A percentile compares a stretch with the other conserved stretches of the same genome.
Conservation (phyloP, 2,888 invertebrate genomes). For the Chorisops tibialis region DNA sequence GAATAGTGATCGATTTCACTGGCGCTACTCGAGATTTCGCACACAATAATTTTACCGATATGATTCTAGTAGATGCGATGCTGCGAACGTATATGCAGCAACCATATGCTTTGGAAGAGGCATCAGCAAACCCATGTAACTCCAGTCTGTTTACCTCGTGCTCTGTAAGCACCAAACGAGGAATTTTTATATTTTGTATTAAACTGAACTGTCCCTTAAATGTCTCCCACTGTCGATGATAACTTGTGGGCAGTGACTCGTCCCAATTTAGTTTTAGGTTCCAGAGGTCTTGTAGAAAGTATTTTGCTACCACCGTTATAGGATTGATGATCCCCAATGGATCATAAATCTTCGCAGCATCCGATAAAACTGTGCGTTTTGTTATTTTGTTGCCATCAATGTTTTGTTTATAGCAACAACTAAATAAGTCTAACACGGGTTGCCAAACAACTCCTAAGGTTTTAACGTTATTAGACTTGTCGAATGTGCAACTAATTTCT, state of each 20-base stretch:
- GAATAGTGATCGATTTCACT: slow-evolving; percentile 34
- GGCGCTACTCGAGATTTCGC: slow-evolving; percentile 30
- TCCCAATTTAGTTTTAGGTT: slow-evolving; percentile 27
- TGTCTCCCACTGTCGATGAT: slow-evolving; percentile 15
- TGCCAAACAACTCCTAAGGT: slow-evolving; percentile 29
- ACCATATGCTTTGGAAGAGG: slow-evolving; percentile 25
- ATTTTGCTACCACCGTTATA: slow-evolving; percentile 27
- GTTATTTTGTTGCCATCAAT: no score
- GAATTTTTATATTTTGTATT: slow-evolving; percentile 17
- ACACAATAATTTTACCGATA: neutral
- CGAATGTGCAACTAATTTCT: neutral
- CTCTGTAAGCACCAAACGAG: slow-evolving; percentile 19
- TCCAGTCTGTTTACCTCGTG: neutral
- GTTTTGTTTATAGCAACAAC: no score
- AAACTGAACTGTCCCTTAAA: neutral
- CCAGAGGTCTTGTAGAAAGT: slow-evolving; percentile 32
- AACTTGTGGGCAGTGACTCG: slow-evolving; percentile 18
- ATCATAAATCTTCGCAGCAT: slow-evolving; percentile 28
- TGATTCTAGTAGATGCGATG: neutral
- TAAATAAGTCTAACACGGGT: no score
- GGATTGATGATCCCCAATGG: slow-evolving; percentile 32
- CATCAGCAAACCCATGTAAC: slow-evolving; percentile 30
- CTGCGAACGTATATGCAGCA: slow-evolving; percentile 18
- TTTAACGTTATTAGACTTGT: slow-evolving; percentile 17
- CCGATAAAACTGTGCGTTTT: slow-evolving; percentile 25